A percentile compares a stretch with the other conserved stretches of the same genome.
Evolutionary conservation across 2,888 invertebrate species (phyloP).

Genomic region (Drosophila kokeensis): DNA sequence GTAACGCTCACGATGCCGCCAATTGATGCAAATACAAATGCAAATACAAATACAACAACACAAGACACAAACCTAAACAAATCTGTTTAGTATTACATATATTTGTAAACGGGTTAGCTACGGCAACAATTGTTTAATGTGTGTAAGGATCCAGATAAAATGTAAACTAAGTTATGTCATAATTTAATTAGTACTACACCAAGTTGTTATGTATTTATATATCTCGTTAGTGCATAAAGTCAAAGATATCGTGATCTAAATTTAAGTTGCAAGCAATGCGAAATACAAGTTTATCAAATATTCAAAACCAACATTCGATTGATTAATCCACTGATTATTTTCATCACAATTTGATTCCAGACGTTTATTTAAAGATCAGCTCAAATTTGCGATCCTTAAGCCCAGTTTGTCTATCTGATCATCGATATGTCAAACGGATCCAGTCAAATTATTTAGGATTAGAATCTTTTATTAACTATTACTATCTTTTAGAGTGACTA

Average conservation of each 20-base stretch:
- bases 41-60: slow-evolving; percentile 41
- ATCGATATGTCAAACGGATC: slow-evolving; percentile 2
- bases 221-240: slow-evolving; percentile 73
- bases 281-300: slow-evolving; percentile 43
- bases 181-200: slow-evolving; percentile 59
- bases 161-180: slow-evolving; percentile 57
- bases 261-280: slow-evolving; percentile 59
- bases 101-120: slow-evolving; percentile 20
- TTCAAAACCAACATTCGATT: not conserved
- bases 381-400: not conserved
- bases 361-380: not conserved
- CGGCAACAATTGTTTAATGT: slow-evolving; percentile 42
- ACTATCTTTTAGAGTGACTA: not conserved
- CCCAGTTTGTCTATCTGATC: not conserved
- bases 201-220: slow-evolving; percentile 75
- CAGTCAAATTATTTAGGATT: not conserved
- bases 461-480: not conserved
- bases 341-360: not conserved
- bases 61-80: slow-evolving; percentile 61
- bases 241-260: slow-evolving; percentile 78
- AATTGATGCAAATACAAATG: slow-evolving; percentile 42
- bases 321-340: not conserved
- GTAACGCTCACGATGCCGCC: slow-evolving; percentile 52
- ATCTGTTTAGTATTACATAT: slow-evolving; percentile 37
- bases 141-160: slow-evolving; percentile 49